Base-by-base conservation (phyloP, 2,113 vertebrate species). In the Dicentrarchus labrax region DNA sequence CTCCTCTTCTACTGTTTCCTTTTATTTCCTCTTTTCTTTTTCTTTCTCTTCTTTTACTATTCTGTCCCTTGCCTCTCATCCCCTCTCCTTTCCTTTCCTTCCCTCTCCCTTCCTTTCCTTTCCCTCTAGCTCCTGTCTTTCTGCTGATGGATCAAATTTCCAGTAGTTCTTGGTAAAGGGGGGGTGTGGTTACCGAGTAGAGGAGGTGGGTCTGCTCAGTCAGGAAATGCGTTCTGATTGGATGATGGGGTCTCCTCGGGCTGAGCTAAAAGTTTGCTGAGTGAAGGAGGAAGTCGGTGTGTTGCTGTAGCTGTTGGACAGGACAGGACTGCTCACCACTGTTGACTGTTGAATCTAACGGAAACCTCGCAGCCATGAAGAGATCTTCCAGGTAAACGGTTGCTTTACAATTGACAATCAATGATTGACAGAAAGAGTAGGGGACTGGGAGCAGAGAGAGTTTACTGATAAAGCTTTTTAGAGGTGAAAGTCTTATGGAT, bases 371-470 rank as follows among this genome's bases (percentile, higher is more conserved):
- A 89, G 72, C 76, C 87, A 96, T 96, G 95, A 95, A 95, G 91
- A 94, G 39, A 81, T 94, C 95, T 0, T 22, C 79, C 84, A 95
- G 95, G 95, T 96, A 96, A 95, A n/a, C 4, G 0, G 8, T 4
- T 65, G 9, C 72, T 75, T 84, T 51, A 53, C 0, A 24, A n/a
- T 0, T 0, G 0, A 11, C 30, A 12, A 11, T 66, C 16, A 61
- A 6, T 71, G 38, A 62, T 41, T 22, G 6, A 54, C 59, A 72
- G 71, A 74, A 24, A 22, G 45, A 48, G 60, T 1, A 19, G 54
- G 16, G 59, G 24, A 61, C 8, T 72, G 41, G 64, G 11, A 71
- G 69, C 70, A 22, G 4, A 51, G 36, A 51, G 47, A 6, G 10
- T 15, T 61, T 38, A 38, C 19, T 43, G 54, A 10, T 45, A 6